Base-by-base conservation (phyloP, 2,797 vertebrate genomes). In the Eulemur coronatus region DNA sequence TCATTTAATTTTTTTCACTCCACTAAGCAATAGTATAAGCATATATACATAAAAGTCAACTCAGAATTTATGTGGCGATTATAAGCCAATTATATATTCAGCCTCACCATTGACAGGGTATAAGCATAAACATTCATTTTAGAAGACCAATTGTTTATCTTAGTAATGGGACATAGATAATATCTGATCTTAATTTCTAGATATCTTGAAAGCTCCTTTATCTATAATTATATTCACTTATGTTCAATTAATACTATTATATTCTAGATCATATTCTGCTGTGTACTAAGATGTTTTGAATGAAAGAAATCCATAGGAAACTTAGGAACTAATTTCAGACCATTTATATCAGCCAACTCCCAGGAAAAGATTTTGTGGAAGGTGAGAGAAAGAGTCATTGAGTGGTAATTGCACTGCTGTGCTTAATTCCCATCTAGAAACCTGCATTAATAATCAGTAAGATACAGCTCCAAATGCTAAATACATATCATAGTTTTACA, bases 181-280 rank as follows among this genome's bases (percentile, higher is more conserved):
- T 93, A 33, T 78, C 30, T 78, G 10, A 86, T 80, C 15, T 52
- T 50, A 86, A 91, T 73, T 78, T 89, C 28, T 35, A 94, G n/a
- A 61, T 61, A 63, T 28, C 48, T 52, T 52, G 1, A 73, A 59
- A 61, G 65, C 4, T 28, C 12, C 13, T 80, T 84, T 63, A 20
- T 61, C 24, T 33, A 63, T 52, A 89, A 43, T 81, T 89, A 92
- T 18, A 70, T 11, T 35, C 18, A 57, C 8, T 65, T 84, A 70
- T 38, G 89, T 8, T 94, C 48, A 81, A 73, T 41, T 84, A 73
- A 35, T 50, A 69, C 3, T 43, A 18, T 46, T 69, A 50, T 65
- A 81, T 61, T 87, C 7, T 12, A 13, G 24, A 73, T 63, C 5
- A 26, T 46, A 94, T 91, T 90, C 80, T 84, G 17, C 52, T 67